Base-by-base conservation (phyloP, 2,888 invertebrate species). In the Drosophila mimica region DNA sequence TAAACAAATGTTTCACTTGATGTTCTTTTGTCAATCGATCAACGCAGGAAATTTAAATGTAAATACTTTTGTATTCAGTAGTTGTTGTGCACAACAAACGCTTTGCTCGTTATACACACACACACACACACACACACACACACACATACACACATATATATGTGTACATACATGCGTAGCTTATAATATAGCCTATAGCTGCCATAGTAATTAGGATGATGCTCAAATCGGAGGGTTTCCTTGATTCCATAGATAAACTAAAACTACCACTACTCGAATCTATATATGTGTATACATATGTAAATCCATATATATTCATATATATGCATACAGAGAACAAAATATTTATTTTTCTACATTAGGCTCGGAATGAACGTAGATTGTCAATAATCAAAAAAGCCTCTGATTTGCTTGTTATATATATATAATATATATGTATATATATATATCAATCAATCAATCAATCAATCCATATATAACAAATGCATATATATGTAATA, bases 121-220 rank as follows among this genome's bases (percentile, higher is more conserved):
- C 38, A 4, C 34, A 52, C 30, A 43, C 33, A 48, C 11, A 51
- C 33, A 34, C 28, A 46, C 3, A 31, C 0, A 58, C 8, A 36
- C 0, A 64, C 3, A 63, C 3, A 31, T 8, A 56, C 11, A 63
- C 15, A 57, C 9, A 57, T 6, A 52, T 6, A 31, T 11, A 57
- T 8, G 56, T 34, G 31, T 31, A 70, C 11, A 59, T 7, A 56
- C 36, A 40, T 65, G 60, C 61, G 61, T 64, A 74, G 59, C 57
- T 54, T 61, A 54, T 38, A 54, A 54, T 28, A 54, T 59, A 77
- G 64, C 76, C 61, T 52, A 65, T 66, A 75, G 80, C 80, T 77
- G 76, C 76, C 76, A 77, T 77, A 79, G 80, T 60, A 67, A 75
- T 75, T 67, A 78, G 61, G 60, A 78, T 67, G 76, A 75, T 79